Evolutionary conservation across 2,888 invertebrate genomes (phyloP).

Genomic region (Diarsia mendica): DNA sequence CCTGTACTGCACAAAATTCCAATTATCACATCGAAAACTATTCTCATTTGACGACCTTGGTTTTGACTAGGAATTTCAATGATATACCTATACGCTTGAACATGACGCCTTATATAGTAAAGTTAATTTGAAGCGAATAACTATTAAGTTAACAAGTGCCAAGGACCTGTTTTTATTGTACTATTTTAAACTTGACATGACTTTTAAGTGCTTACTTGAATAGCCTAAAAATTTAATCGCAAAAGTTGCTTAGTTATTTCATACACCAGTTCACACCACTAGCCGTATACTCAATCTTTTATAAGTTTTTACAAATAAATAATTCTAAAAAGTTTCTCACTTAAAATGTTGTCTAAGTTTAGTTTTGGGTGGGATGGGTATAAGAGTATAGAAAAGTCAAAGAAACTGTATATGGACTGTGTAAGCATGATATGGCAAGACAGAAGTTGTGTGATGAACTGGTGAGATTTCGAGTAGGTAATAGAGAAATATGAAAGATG

Average conservation of each 20-base stretch:
- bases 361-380: too few relatives aligned
- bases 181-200: constrained; percentile 13
- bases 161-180: constrained; percentile 29
- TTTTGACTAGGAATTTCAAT: constrained; percentile 2
- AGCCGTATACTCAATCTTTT: too few relatives aligned
- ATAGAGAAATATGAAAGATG: too few relatives aligned
- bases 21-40: neutral
- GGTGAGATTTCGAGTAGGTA: too few relatives aligned
- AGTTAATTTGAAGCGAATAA: constrained; percentile 27
- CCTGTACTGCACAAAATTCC: neutral
- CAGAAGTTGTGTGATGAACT: too few relatives aligned
- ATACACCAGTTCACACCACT: neutral
- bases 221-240: neutral
- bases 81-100: neutral
- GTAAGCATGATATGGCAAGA: too few relatives aligned
- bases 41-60: neutral
- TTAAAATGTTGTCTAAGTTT: neutral
- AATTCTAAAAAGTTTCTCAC: too few relatives aligned
- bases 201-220: constrained; percentile 1
- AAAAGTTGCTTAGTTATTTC: neutral
- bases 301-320: too few relatives aligned
- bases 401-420: too few relatives aligned
- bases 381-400: too few relatives aligned
- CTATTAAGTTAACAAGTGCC: neutral
- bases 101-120: constrained; percentile 13